Base-by-base conservation (phyloP, 2,888 invertebrate genomes). In the Lymantria monacha region DNA sequence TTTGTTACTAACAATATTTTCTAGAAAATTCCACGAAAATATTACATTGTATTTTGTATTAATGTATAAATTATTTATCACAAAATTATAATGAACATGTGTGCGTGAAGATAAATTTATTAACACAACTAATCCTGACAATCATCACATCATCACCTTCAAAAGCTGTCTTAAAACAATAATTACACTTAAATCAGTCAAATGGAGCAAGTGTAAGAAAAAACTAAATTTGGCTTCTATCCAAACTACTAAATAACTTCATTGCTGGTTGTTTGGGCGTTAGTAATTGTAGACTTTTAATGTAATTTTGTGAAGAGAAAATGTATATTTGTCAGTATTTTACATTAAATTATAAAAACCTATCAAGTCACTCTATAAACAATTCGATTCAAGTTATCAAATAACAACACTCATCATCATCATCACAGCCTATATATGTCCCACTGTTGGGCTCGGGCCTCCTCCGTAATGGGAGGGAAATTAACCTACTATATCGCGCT, bases 131-230 rank as follows among this genome's bases (percentile, higher is more conserved):
- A 33, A 33, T 33, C 10, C 9, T 33, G 33, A 22, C 22, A 22
- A 22, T 22, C 10, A 10, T 8, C 33, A 33, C 10, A 38, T 38
- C 38, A 12, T 38, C 38, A 12, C 36, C 12, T n/a, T n/a, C 9
- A 38, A 38, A 38, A 38, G 7, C 8, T 30, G 44, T 46, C 61
- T 65, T 51, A 57, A 59, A 59, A 57, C 51, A 50, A 38, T 57
- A 65, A 57, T 57, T 53, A 43, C 53, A 48, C 51, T 58, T 61
- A 65, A 59, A 66, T 59, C 62, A 54, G 50, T 57, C 69, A 61
- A 57, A 56, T 61, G 43, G 50, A 9, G 42, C 46, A 40, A 46
- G 46, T 44, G 49, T 7, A 48, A 59, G 51, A 51, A 66, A 63
- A 57, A 69, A 53, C 47, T 55, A 45, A n/a, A 48, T 12, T 56